Evolutionary conservation across 2,888 invertebrate species (phyloP).

Genomic region (Epirrita christyi): DNA sequence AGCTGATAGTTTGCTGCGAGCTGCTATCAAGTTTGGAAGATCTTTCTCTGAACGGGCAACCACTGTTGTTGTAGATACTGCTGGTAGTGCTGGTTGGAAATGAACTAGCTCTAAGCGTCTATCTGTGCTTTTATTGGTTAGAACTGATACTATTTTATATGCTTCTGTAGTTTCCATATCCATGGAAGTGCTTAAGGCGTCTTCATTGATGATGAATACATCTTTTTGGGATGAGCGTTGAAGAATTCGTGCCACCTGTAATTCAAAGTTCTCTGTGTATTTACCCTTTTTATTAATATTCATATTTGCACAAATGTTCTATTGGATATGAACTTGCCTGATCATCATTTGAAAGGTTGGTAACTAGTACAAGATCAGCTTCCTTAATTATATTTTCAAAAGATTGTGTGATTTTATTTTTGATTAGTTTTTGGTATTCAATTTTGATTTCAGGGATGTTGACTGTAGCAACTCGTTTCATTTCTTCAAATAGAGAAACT

Average conservation of each 20-base stretch:
- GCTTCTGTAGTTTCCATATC: conserved; percentile 1
- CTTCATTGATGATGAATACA: conserved; percentile 20
- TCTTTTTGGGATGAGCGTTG: conserved; percentile 8
- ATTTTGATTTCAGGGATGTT: conserved; percentile 31
- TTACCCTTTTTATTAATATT: background rate
- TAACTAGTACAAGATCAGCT: conserved; percentile 40
- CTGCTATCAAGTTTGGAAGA: conserved; percentile 33
- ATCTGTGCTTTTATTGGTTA: conserved; percentile 15
- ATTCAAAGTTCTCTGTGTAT: conserved; percentile 12
- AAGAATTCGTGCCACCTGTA: conserved; percentile 21
- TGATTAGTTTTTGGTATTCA: conserved; percentile 32
- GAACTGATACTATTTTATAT: conserved; percentile 15
- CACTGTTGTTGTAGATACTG: conserved; percentile 27
- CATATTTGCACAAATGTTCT: no score
- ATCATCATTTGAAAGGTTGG: conserved; percentile 39
- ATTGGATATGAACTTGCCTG: conserved; percentile 28
- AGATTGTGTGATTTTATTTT: conserved; percentile 8
- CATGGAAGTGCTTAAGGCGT: background rate
- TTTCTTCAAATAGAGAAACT: conserved; percentile 29
- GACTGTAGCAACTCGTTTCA: conserved; percentile 21
- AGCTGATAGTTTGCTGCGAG: conserved; percentile 29
- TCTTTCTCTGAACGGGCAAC: conserved; percentile 40
- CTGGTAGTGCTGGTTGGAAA: conserved; percentile 31
- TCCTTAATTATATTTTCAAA: conserved; percentile 13
- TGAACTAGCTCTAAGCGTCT: conserved; percentile 37